These are phyloP conservation scores for Danio choprae DNA, from an alignment of 2,797 vertebrate species.

Conservation along the genomic window DNA sequence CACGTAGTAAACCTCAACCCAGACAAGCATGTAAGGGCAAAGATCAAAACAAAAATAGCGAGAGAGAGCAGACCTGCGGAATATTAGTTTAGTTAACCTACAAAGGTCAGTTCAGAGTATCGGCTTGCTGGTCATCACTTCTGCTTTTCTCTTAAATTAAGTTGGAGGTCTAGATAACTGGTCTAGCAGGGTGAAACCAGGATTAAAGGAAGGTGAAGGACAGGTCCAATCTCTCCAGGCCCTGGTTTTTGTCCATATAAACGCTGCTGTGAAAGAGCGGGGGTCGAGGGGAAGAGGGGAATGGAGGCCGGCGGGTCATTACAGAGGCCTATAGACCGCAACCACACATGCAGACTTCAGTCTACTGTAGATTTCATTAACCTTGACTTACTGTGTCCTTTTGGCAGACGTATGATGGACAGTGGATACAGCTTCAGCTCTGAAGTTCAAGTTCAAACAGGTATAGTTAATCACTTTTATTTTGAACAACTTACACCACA, in stretches of 20 bases:
- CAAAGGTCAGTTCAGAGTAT: conserved; percentile 25
- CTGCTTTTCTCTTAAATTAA: conserved; percentile 36
- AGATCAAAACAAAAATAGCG: conserved; percentile 3
- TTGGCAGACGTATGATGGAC: conserved; percentile 28
- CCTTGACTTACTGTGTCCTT: conserved; percentile 40
- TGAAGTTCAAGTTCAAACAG: neutral
- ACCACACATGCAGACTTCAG: conserved; percentile 44
- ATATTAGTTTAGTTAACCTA: conserved; percentile 37
- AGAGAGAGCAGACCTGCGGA: conserved; percentile 12
- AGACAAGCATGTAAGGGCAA: conserved; percentile 23
- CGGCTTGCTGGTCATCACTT: conserved; percentile 25
- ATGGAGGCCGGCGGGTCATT: conserved; percentile 49
- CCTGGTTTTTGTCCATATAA: conserved; percentile 15
- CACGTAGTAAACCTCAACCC: conserved; percentile 21
- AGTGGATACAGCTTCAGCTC: neutral
- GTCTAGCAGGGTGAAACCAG: neutral
- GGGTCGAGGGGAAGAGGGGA: conserved; percentile 19
- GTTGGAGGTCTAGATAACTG: conserved; percentile 34
- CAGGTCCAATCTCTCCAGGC: conserved; percentile 30
- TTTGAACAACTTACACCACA: neutral
- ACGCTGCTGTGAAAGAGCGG: conserved; percentile 29
- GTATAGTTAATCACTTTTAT: neutral
- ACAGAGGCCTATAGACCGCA: conserved; percentile 29
- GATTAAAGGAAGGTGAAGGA: conserved; percentile 35
- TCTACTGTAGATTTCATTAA: conserved; percentile 52